Conservation (phyloP, 1,140 invertebrate species). For the Cylas formicarius region DNA sequence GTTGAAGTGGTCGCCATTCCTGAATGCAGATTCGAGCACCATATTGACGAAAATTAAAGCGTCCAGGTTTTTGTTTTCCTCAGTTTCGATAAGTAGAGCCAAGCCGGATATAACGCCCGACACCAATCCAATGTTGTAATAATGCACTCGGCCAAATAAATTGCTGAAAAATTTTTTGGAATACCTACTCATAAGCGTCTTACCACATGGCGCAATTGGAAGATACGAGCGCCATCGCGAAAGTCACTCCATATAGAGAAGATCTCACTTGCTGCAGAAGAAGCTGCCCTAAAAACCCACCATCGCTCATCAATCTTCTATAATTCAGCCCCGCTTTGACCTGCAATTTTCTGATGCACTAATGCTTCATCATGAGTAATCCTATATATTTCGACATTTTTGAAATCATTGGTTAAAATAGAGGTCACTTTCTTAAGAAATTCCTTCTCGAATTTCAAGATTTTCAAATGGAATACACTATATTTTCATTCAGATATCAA, state of each 20-base stretch:
- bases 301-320: constrained; percentile 20
- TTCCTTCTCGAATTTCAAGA: no score
- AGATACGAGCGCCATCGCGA: constrained; percentile 8
- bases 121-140: constrained; percentile 19
- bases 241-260: constrained; percentile 12
- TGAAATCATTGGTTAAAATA: background rate
- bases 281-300: constrained; percentile 10
- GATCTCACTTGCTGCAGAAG: constrained; percentile 15
- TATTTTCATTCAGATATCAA: no score
- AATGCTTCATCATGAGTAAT: constrained; percentile 1
- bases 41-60: constrained; percentile 28
- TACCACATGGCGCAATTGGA: constrained; percentile 21
- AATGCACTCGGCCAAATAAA: constrained; percentile 15
- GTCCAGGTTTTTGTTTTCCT: constrained; percentile 25
- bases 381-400: constrained; percentile 1
- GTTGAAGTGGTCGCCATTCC: constrained; percentile 15
- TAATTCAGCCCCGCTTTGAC: constrained; percentile 22
- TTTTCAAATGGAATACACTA: no score
- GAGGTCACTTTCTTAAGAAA: background rate
- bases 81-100: constrained; percentile 23
- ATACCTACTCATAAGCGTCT: constrained; percentile 3
- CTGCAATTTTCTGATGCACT: no score
- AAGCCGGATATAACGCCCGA: constrained; percentile 24
- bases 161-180: constrained; percentile 12
- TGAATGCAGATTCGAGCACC: constrained; percentile 23